Base-by-base conservation (phyloP, 2,797 vertebrate genomes). In the Tauraco hartlaubi region DNA sequence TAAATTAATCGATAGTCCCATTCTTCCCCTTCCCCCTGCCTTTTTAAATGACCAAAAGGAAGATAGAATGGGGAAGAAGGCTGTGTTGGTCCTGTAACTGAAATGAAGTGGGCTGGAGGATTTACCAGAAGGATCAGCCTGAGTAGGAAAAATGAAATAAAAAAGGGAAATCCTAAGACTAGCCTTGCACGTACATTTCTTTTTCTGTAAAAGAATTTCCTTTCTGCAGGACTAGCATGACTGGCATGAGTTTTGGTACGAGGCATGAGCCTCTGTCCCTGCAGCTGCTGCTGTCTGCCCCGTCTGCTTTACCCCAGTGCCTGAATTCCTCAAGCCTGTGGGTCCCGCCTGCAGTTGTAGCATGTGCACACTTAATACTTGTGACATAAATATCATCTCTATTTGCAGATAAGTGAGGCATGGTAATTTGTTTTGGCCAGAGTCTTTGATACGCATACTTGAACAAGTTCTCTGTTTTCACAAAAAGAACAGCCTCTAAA, bases 251-350 rank as follows among this genome's bases (percentile, higher is more conserved):
- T 68, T 86, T 68, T 68, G 44, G 56, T 71, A n/a, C 0, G 1
- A 84, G 85, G 49, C 75, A 19, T 37, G 59, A 73, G 64, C 31
- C 73, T 80, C 49, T 78, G 55, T 75, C 46, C 20, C 20, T 90
- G 82, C 88, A 93, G 90, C 92, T 91, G 93, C 79, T 88, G 61
- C 88, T 85, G 71, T 77, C 88, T 84, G n/a, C 89, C 80, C 66
- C 52, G 62, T 51, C 33, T 37, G 52, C 64, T 66, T 77, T 71
- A 74, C 62, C 41, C 28, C 33, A 11, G 31, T 61, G 83, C 73
- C n/a, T 62, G 71, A 81, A 86, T 90, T 88, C 80, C 77, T 93
- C 29, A 52, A 61, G 73, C 74, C 83, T 46, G 1, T 75, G 77
- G 37, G 54, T 93, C 48, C 74, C 71, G 54, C 5, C 2, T 43